Conservation (phyloP, 1,140 invertebrate genomes). For the Gonatopus flavifemur region DNA sequence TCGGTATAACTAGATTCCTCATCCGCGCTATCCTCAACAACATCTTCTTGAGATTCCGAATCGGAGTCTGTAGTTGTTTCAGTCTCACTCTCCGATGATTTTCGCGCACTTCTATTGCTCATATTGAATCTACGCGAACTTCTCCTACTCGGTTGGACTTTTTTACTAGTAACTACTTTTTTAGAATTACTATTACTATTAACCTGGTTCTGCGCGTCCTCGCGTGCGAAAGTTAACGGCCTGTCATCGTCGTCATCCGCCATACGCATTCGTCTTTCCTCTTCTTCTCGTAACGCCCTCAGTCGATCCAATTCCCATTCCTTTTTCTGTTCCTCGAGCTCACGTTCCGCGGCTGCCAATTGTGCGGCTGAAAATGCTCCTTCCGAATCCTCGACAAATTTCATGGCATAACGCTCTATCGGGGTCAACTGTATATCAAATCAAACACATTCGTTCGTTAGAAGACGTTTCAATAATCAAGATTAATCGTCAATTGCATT, state of each 20-base stretch:
- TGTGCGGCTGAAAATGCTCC: slow-evolving; percentile 84
- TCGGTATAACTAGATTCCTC: slow-evolving; percentile 44
- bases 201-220: slow-evolving; percentile 81
- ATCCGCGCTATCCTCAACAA: slow-evolving; percentile 37
- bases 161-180: slow-evolving; percentile 43
- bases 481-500: too few species aligned
- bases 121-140: slow-evolving; percentile 29
- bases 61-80: slow-evolving; percentile 44
- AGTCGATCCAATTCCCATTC: slow-evolving; percentile 91
- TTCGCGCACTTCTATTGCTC: slow-evolving; percentile 18
- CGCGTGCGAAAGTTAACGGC: slow-evolving; percentile 69
- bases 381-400: slow-evolving; percentile 85
- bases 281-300: slow-evolving; percentile 72
- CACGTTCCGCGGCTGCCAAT: slow-evolving; percentile 82
- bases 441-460: slow-evolving; percentile 9
- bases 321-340: slow-evolving; percentile 87
- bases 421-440: slow-evolving; percentile 73
- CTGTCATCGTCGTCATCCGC: slow-evolving; percentile 67
- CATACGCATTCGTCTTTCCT: slow-evolving; percentile 65
- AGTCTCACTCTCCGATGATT: slow-evolving; percentile 35
- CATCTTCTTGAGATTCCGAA: slow-evolving; percentile 40
- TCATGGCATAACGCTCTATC: slow-evolving; percentile 92
- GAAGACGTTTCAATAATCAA: too few species aligned
- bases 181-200: slow-evolving; percentile 61
- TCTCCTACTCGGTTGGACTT: slow-evolving; percentile 26